Evolutionary conservation across 2,797 vertebrate species (phyloP), one percentile per base, ranked within the genome.

Genomic region (Sphaeramia orbicularis): DNA sequence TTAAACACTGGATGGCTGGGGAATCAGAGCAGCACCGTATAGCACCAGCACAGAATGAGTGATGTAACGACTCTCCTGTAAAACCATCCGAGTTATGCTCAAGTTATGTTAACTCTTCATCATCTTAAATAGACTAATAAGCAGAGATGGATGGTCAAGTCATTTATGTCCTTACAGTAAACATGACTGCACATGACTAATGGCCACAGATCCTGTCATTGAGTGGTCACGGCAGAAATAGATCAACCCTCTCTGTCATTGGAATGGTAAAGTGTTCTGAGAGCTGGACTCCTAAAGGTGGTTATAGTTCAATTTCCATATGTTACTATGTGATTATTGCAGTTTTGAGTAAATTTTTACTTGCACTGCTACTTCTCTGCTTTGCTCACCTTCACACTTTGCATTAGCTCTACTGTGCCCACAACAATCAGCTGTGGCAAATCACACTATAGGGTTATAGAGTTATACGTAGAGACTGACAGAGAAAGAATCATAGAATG

Each of bases 161-260:
- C 78, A 83, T 90, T 88, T 91, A 82, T 77, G 86, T 75, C 84
- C 81, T 88, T 83, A 80, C 76, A 71, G 80, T 86, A 90, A 90
- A 88, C 84, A 89, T 81, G 81, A 83, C 81, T 75, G 80, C 81
- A 74, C 80, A 81, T 77, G 85, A 47, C 44, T 47, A 47, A 86
- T 78, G 80, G 78, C 83, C 85, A 84, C 40, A 53, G 80, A 73
- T 85, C 84, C 80, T 81, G 89, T 89, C 73, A 88, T 35, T 68
- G 78, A 81, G 65, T 78, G 37, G 54, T 77, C 80, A 67, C 71
- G 57, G 69, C 72, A 36, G 59, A 88, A 87, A 90, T 91, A 84
- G 90, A 93, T 92, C 71, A 59, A 74, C 45, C 48, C 56, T 42
- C 41, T 53, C 45, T 74, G 76, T 83, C 71, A 74, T 42, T 48